These are phyloP conservation scores for Hydrochoerus hydrochaeris DNA, from an alignment of 2,113 vertebrate species.

Conservation along the genomic window DNA sequence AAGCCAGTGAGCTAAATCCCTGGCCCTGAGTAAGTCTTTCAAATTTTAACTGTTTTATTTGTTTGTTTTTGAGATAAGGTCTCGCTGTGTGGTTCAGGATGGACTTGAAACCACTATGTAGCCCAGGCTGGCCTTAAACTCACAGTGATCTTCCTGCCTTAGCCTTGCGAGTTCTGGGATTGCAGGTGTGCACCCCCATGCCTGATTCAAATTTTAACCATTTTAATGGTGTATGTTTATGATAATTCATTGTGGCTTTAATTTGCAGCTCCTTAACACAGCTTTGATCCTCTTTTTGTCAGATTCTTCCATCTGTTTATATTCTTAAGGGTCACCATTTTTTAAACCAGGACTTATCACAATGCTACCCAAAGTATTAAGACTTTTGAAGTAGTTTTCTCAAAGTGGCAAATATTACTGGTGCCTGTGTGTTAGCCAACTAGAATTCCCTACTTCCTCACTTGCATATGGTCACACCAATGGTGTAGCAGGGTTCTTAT, in stretches of 20 bases:
- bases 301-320: background rate
- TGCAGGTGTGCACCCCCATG: background rate
- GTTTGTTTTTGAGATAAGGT: background rate
- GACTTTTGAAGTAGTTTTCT: constrained; percentile 23
- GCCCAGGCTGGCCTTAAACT: too few relatives aligned
- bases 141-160: background rate
- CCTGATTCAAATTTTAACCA: background rate
- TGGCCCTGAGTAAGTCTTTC: background rate
- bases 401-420: background rate
- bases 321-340: background rate
- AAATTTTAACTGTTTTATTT: background rate
- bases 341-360: background rate
- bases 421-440: background rate
- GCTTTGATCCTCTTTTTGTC: background rate
- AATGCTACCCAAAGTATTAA: background rate
- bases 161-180: background rate
- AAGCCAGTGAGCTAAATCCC: too few relatives aligned
- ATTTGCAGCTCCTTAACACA: background rate
- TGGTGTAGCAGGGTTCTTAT: background rate
- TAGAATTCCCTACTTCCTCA: background rate
- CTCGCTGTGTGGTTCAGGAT: background rate
- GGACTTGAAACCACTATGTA: background rate
- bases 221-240: background rate
- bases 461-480: background rate
- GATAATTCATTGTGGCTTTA: background rate